Base-by-base conservation (phyloP, 2,113 vertebrate genomes). In the Fregetta grallaria region DNA sequence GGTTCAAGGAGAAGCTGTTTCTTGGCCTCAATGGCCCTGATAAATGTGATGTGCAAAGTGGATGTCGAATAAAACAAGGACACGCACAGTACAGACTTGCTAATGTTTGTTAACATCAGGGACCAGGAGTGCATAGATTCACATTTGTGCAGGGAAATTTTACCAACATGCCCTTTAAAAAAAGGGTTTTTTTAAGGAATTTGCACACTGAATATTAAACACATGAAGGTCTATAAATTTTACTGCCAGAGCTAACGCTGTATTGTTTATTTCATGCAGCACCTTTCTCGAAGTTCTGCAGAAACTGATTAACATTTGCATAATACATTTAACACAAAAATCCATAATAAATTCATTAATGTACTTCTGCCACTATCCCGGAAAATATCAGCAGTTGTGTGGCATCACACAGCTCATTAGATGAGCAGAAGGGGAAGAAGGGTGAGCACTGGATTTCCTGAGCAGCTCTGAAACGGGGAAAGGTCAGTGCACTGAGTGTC, bases 221-320 rank as follows among this genome's bases (percentile, higher is more conserved):
- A 96, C 55, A 49, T 61, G 91, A 81, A 92, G 73, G 58, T 95
- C 45, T 72, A 14, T 73, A 88, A 82, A 65, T 96, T 89, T 67
- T 23, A 3, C 88, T 74, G 77, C 70, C 79, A 38, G 82, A 82
- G 65, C 90, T 67, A 53, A n/a, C 3, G 2, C 80, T 0, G 5
- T 81, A 75, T 87, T 96, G 95, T 96, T 97, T 93, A 96, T 93
- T 92, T 96, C 96, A 95, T 89, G 85, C 93, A 71, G 89, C 75
- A 78, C 91, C 86, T 95, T 97, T 82, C 91, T 45, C 47, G 14
- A 73, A 96, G 92, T 94, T 96, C 88, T 94, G 92, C 75, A 80
- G 92, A 65, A 95, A 71, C 96, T 96, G 96, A 97, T 97, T 96
- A 97, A 96, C 88, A 89, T 97, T 96, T 96, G 95, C 96, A 95